Evolutionary conservation across 1,140 invertebrate genomes (phyloP).

Genomic region (Psilanteris sp.): DNA sequence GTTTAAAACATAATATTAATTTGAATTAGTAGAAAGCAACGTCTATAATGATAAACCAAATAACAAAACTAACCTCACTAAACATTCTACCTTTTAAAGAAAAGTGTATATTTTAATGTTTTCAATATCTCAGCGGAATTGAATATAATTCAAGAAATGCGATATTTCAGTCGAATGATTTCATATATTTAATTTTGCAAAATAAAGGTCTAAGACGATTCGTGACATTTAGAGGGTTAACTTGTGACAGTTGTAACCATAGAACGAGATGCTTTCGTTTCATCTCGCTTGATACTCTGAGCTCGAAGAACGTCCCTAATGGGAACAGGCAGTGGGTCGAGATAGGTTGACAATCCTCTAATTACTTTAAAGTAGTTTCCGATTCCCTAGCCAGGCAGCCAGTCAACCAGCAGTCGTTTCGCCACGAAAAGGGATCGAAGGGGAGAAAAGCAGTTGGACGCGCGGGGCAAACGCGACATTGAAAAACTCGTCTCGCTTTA

Average conservation of each 20-base stretch:
- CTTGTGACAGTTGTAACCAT: conserved; percentile 55
- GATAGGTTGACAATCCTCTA: conserved; percentile 77
- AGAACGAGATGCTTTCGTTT: conserved; percentile 62
- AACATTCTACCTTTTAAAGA: too few species aligned
- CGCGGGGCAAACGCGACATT: conserved; percentile 40
- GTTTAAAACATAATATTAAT: too few species aligned
- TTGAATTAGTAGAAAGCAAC: too few species aligned
- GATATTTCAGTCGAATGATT: too few species aligned
- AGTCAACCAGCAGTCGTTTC: conserved; percentile 59
- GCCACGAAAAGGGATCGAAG: conserved; percentile 54
- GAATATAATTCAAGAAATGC: too few species aligned
- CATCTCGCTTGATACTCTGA: conserved; percentile 68
- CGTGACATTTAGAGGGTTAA: conserved; percentile 54
- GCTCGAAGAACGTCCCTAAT: conserved; percentile 74
- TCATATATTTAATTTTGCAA: conserved; percentile 2
- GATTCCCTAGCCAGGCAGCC: conserved; percentile 68
- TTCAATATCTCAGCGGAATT: too few species aligned
- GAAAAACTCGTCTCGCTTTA: conserved; percentile 57
- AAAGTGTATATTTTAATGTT: too few species aligned
- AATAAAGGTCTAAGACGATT: conserved; percentile 50
- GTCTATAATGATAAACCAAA: too few species aligned
- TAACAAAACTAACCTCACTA: too few species aligned
- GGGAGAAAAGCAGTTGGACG: conserved; percentile 41
- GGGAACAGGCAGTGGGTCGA: conserved; percentile 71
- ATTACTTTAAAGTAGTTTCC: conserved; percentile 79